A percentile compares a stretch with the other conserved stretches of the same genome.
These are phyloP conservation scores for Paracentrotus lividus DNA, from an alignment of 53 echinoderm and acorn worm species.

Conservation along the genomic window DNA sequence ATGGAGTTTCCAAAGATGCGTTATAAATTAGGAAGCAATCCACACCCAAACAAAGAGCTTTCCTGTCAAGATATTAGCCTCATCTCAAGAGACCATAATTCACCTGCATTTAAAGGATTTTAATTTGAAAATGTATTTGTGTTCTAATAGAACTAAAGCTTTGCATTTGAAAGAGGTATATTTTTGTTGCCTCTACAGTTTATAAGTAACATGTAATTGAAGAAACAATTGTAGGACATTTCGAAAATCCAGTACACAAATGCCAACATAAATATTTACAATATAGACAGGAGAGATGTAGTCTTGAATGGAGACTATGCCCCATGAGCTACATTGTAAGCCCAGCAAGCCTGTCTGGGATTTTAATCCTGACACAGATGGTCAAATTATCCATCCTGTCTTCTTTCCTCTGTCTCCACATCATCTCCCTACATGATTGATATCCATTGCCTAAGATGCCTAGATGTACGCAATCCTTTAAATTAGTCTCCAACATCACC, in stretches of 20 bases:
- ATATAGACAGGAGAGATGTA: not conserved
- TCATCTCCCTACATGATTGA: conserved; percentile 6
- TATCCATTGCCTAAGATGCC: not conserved
- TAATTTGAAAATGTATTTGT: no score
- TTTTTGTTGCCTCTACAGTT: no score
- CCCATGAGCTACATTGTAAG: not conserved
- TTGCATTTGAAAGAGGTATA: no score
- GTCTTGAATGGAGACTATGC: not conserved
- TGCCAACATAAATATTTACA: no score
- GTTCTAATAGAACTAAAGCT: no score
- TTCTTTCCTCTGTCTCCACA: not conserved
- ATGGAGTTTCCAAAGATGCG: not conserved
- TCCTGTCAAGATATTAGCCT: conserved; percentile 36
- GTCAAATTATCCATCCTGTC: conserved; percentile 30
- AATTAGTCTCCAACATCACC: not conserved
- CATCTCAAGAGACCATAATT: not conserved
- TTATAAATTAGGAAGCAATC: conserved; percentile 9
- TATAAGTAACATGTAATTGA: no score
- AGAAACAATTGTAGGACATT: no score
- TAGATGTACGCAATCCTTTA: not conserved
- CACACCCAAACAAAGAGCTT: conserved; percentile 56
- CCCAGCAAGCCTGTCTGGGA: conserved; percentile 25
- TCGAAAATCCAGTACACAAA: no score
- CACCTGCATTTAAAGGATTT: not conserved
- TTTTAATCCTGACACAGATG: conserved; percentile 28